Evolutionary conservation across 53 echinoderm and acorn worm species (phyloP), one percentile per base, ranked within the genome.

Genomic region (Apostichopus leukothele): DNA sequence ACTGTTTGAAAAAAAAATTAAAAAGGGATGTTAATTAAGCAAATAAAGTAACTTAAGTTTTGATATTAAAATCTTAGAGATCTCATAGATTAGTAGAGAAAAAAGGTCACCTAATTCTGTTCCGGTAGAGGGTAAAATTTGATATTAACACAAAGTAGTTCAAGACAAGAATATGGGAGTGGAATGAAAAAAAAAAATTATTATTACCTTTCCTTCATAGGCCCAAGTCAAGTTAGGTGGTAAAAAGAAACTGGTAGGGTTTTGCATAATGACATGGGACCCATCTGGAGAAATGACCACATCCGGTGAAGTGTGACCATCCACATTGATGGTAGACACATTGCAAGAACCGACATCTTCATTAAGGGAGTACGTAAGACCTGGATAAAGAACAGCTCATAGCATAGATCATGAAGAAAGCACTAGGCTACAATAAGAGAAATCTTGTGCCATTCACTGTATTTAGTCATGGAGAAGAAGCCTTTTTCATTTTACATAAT

Each of bases 181-280:
- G 39, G 3, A 39, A 39, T 39, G n/a, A 39, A 39, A 39, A 39
- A 39, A 27, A 39, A 39, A 22, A 77, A 77, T 14, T 21, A 39
- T 11, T 76, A 88, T 84, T 23, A 91, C 91, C 26, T 53, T 6
- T 51, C 91, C 91, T 61, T 91, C 87, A 78, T 88, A 91, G 52
- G 73, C 75, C 91, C 91, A 91, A 4, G 88, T 88, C 39, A 78
- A 52, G 22, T 25, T 75, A 19, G 66, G 81, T 8, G 74, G 57
- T 9, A 78, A 16, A 19, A 91, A 75, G 74, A 88, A 81, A 73
- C 76, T 75, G n/a, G 83, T 75, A 13, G 83, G 75, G n/a, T 75
- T 75, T 57, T 76, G 86, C 6, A 88, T 12, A 14, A 73, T 61
- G 21, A 88, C 88, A 50, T 91, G 91, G 12, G 11, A 50, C 6